Conservation (phyloP, 2,113 vertebrate genomes). For the Cervus canadensis region DNA sequence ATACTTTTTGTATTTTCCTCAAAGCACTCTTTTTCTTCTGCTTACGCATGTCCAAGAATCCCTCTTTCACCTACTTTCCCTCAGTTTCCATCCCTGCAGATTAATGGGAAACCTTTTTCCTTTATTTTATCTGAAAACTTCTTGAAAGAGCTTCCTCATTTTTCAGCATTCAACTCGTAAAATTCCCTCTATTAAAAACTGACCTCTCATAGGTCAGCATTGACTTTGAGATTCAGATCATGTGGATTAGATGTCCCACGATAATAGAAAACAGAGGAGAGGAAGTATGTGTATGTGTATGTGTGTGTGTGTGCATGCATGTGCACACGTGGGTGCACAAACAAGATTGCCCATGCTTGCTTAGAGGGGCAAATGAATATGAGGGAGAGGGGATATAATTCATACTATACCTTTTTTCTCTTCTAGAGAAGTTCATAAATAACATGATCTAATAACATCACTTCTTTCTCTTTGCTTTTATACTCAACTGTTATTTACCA, state of each 20-base stretch:
- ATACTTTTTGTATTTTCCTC: neutral
- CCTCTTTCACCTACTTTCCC: neutral
- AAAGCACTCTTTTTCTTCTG: constrained; percentile 1
- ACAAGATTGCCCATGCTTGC: neutral
- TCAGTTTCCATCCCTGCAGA: neutral
- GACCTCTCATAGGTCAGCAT: neutral
- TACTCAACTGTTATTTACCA: constrained; percentile 3
- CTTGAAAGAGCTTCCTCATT: neutral
- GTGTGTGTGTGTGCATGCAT: neutral
- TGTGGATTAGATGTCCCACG: neutral
- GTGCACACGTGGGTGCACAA: neutral
- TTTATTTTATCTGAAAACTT: constrained; percentile 36
- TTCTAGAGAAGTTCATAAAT: neutral
- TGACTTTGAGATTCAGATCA: constrained; percentile 33
- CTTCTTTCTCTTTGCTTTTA: constrained; percentile 31
- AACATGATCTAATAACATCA: neutral
- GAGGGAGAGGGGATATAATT: neutral
- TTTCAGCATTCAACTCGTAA: neutral
- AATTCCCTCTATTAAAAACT: constrained; percentile 5
- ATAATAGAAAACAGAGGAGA: neutral
- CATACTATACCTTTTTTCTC: constrained; percentile 14
- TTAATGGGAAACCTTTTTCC: neutral
- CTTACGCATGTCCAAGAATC: constrained; percentile 1
- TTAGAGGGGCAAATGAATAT: constrained; percentile 27
- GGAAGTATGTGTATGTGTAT: neutral